Conservation (phyloP, 2,113 vertebrate genomes). For the Peucedramus taeniatus region DNA sequence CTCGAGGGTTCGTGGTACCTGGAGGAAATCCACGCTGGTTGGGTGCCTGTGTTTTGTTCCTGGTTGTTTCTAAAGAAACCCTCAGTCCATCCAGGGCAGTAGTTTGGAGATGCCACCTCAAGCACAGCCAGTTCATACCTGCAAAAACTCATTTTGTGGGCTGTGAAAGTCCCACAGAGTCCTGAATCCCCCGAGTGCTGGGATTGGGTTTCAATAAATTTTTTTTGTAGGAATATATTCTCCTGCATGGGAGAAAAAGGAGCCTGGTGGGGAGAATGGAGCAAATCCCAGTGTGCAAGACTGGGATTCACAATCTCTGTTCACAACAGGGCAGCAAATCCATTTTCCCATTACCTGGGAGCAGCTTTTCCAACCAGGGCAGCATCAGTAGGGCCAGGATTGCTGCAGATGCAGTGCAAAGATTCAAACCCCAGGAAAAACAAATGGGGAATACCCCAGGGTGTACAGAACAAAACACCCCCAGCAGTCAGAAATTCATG, state of each 20-base stretch:
- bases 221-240: background rate
- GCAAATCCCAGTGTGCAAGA: background rate
- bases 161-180: fast-evolving
- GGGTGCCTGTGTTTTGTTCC: background rate
- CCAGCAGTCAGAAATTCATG: background rate
- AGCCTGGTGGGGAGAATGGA: background rate
- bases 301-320: background rate
- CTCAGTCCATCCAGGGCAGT: background rate
- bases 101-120: background rate
- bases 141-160: background rate
- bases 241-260: background rate
- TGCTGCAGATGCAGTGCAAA: background rate
- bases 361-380: fast-evolving
- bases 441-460: background rate
- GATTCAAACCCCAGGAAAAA: background rate
- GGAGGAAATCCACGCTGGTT: background rate
- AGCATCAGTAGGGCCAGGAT: background rate
- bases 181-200: background rate
- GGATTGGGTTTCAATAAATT: background rate
- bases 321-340: background rate
- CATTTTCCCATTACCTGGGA: background rate
- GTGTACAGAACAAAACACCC: background rate
- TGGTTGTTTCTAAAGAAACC: background rate
- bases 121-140: background rate
- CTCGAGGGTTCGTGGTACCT: background rate